Evolutionary conservation across 2,113 vertebrate genomes (phyloP).

Genomic region (Siphamia tubifer): DNA sequence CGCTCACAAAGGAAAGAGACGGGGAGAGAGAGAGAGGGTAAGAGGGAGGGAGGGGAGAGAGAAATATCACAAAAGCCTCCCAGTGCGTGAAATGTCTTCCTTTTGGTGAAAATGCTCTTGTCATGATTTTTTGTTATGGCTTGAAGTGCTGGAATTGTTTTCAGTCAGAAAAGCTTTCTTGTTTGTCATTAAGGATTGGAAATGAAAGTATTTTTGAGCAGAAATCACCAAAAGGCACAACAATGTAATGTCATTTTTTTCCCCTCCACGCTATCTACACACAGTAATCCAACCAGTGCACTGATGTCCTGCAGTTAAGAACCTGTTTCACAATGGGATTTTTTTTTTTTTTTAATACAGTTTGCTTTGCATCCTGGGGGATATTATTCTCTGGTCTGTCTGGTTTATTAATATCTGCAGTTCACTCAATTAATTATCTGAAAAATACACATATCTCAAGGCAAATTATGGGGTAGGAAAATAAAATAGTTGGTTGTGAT

Average conservation of each 20-base stretch:
- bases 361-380: slow-evolving; percentile 40
- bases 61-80: slow-evolving; percentile 76
- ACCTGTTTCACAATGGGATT: slow-evolving; percentile 43
- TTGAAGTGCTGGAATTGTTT: slow-evolving; percentile 77
- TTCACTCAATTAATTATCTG: slow-evolving; percentile 43
- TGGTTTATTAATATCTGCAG: slow-evolving; percentile 48
- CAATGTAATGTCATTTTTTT: slow-evolving; percentile 59
- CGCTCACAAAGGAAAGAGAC: slow-evolving; percentile 72
- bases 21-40: slow-evolving; percentile 47
- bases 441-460: slow-evolving; percentile 15
- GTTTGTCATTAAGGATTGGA: slow-evolving; percentile 72
- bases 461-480: background rate
- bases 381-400: slow-evolving; percentile 44
- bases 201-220: slow-evolving; percentile 61
- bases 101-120: slow-evolving; percentile 73
- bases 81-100: slow-evolving; percentile 76
- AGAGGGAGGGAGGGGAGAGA: slow-evolving; percentile 50
- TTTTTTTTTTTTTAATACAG: slow-evolving; percentile 27
- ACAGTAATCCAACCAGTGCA: slow-evolving; percentile 55
- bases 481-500: background rate
- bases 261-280: slow-evolving; percentile 49
- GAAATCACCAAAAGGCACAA: slow-evolving; percentile 73
- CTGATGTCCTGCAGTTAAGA: slow-evolving; percentile 61
- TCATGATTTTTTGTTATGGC: slow-evolving; percentile 71
- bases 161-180: slow-evolving; percentile 70